Base-by-base conservation (phyloP, 2,797 vertebrate genomes). In the Cyprinella venusta region DNA sequence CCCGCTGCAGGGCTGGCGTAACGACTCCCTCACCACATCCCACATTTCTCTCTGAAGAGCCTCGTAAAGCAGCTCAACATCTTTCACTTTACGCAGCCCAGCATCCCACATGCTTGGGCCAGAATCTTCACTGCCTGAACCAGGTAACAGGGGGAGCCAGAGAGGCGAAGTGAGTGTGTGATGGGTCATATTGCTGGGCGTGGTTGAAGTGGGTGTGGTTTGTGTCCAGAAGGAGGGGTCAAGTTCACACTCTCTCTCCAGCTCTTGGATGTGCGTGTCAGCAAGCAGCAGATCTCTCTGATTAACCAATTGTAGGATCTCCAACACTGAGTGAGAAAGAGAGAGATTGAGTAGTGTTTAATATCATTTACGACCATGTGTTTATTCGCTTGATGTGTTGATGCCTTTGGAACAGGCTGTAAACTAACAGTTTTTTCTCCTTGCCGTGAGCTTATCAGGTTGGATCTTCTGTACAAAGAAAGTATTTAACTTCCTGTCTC, bases 51-150 rank as follows among this genome's bases (percentile, higher is more conserved):
- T 95, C 92, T 96, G 95, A 89, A 98, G 92, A 2, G 96, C 97
- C 87, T 97, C 94, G 5, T 98, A 97, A n/a, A 98, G 94, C 69
- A 98, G 93, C 24, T 96, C 94, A 87, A 98, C 96, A 2, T 98
- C 97, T 86, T 97, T 96, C 0, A 92, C 95, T 85, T 96, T 96
- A 42, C 95, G 91, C 52, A 95, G 91, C 16, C 95, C 88, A 0
- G 94, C 93, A 42, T 96, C 95, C 89, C 93, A 93, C 1, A 92
- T 92, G 7, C 90, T 94, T 56, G 93, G 91, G 84, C 82, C 45
- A 7, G 76, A 81, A 2, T 89, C 86, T 6, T 87, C 86, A 77
- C 30, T 76, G 16, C 65, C 67, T 45, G 85, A 81, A 26, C 82
- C 72, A 10, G 26, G 68, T 91, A 91, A 70, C 88, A 91, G 8